Conservation (phyloP, 1,140 invertebrate species). For the Philopotamus ludificatus region DNA sequence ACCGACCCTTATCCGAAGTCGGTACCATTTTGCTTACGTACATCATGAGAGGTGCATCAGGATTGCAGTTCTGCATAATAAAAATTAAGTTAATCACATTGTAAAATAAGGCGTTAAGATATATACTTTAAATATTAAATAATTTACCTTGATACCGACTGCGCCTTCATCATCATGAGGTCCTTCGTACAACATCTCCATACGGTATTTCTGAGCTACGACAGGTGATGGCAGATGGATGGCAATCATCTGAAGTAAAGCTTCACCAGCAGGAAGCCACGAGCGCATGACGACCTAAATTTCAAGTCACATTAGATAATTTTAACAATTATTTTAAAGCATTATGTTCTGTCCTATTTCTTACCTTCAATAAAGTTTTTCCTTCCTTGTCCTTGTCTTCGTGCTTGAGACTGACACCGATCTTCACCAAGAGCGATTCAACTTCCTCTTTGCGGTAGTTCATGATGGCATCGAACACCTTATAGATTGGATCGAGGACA, state of each 20-base stretch:
- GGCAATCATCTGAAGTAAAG: conserved; percentile 99
- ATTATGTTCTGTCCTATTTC: conserved; percentile 4
- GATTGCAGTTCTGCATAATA: conserved; percentile 81
- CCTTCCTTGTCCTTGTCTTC: conserved; percentile 97
- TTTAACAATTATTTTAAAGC: conserved; percentile 16
- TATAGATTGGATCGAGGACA: conserved; percentile 98
- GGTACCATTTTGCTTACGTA: conserved; percentile 99
- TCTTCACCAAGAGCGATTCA: conserved; percentile 79
- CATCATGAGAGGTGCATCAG: conserved; percentile 98
- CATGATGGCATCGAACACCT: conserved; percentile 97
- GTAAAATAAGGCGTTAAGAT: not conserved
- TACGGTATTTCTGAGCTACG: conserved; percentile 97
- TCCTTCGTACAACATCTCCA: conserved; percentile 99
- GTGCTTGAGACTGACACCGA: conserved; percentile 87
- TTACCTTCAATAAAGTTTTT: conserved; percentile 80
- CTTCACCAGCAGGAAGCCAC: conserved; percentile 99
- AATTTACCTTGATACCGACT: conserved; percentile 73
- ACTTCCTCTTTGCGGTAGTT: conserved; percentile 97
- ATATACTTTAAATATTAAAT: not conserved
- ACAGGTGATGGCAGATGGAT: conserved; percentile 99
- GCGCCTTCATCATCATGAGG: conserved; percentile 97
- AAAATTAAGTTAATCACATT: conserved; percentile 20
- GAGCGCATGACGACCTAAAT: conserved; percentile 91
- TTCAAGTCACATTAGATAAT: conserved; percentile 30
- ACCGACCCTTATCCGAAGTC: conserved; percentile 98